phyloP scores from a whole-genome alignment of 2,113 vertebrate genomes.

The Melozone crissalis region DNA sequence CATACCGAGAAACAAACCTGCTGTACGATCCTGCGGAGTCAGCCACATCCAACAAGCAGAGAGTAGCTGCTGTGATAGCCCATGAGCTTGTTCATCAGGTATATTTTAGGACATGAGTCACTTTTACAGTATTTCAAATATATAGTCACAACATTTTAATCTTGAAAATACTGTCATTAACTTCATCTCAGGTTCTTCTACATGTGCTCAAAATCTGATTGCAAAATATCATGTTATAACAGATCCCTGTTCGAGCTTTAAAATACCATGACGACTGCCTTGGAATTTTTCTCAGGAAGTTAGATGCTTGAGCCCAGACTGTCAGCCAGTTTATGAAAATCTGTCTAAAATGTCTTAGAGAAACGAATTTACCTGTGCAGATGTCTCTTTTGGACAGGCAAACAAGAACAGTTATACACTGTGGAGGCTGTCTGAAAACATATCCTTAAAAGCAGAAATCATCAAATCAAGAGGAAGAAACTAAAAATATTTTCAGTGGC shows the following conservation, averaged over 20 bases:
- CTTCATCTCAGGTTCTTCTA: not conserved
- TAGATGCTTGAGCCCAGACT: not conserved
- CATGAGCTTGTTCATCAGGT: slow-evolving; percentile 98
- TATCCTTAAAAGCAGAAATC: not conserved
- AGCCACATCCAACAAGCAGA: slow-evolving; percentile 87
- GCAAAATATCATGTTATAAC: not conserved
- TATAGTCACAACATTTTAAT: not conserved
- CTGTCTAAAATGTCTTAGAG: not conserved
- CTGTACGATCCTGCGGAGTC: slow-evolving; percentile 87
- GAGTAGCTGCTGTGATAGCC: slow-evolving; percentile 88
- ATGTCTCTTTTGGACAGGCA: slow-evolving; percentile 31
- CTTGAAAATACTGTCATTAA: not conserved
- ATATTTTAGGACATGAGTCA: not conserved
- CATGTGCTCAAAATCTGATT: not conserved
- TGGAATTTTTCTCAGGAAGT: not conserved
- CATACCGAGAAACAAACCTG: slow-evolving; percentile 93
- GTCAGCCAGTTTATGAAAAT: not conserved
- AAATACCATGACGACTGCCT: not conserved
- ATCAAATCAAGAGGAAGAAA: slow-evolving; percentile 9
- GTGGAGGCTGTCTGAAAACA: slow-evolving; percentile 25
- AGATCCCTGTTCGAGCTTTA: not conserved
- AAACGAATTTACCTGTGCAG: slow-evolving; percentile 25
- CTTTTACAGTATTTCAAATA: not conserved
- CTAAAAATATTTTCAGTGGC: slow-evolving; percentile 28
- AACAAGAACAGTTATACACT: not conserved